Conservation (phyloP, 2,888 invertebrate species). For the Dicycla oo region DNA sequence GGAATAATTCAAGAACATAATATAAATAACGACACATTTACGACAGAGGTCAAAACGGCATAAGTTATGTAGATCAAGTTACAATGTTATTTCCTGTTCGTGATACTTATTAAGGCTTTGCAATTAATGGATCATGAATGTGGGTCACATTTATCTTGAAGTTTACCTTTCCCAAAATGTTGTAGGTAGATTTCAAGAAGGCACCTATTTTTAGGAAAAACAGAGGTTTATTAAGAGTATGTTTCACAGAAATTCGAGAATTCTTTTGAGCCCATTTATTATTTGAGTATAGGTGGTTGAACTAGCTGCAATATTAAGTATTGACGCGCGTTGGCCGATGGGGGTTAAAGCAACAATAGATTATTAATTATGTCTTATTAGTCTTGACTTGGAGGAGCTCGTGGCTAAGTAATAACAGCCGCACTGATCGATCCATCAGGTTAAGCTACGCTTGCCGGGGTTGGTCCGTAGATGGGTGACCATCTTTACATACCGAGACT, state of each 20-base stretch:
- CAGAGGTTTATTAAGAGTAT: neutral
- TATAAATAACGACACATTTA: neutral
- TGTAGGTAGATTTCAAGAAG: neutral
- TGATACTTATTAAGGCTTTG: constrained; percentile 20
- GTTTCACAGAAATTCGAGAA: neutral
- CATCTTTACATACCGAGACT: too few relatives aligned
- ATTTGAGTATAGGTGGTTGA: neutral
- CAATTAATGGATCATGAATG: constrained; percentile 11
- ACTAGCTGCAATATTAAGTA: too few relatives aligned
- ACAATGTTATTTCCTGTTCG: constrained; percentile 33
- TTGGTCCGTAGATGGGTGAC: too few relatives aligned
- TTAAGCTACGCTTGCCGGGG: too few relatives aligned
- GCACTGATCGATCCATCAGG: too few relatives aligned
- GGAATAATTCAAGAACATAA: neutral
- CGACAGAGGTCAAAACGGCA: neutral
- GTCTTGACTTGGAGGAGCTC: too few relatives aligned
- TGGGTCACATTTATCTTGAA: neutral
- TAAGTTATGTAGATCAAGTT: constrained; percentile 10
- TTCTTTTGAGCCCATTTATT: neutral
- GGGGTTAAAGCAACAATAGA: too few relatives aligned
- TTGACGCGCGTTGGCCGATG: too few relatives aligned
- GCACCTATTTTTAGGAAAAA: neutral
- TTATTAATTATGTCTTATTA: too few relatives aligned
- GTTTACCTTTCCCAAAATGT: neutral
- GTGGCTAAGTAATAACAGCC: too few relatives aligned